Conservation (phyloP, 2,888 invertebrate genomes). For the Diarsia brunnea region DNA sequence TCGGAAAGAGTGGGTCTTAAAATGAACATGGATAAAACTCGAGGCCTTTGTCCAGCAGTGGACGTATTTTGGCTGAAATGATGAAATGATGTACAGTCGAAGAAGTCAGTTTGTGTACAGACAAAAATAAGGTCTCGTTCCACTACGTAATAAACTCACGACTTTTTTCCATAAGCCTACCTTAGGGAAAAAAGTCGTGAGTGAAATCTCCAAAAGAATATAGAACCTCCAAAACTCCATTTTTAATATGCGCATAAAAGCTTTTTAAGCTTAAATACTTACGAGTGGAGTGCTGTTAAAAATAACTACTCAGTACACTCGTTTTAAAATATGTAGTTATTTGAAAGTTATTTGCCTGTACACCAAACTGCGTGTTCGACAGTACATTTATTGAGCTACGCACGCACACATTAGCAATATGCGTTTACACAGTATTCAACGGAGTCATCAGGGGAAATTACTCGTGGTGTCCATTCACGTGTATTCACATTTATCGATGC, state of each 20-base stretch:
- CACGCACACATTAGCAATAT: constrained; percentile 3
- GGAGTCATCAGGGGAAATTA: constrained; percentile 9
- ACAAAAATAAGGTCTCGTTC: too few species aligned
- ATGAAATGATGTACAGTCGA: background rate
- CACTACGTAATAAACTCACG: background rate
- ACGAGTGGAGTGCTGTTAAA: background rate
- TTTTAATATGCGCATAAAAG: background rate
- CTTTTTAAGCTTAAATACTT: background rate
- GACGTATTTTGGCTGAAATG: too few species aligned
- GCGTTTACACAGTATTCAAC: constrained; percentile 4
- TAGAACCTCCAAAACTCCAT: background rate
- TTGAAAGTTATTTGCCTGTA: background rate
- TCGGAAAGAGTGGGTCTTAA: too few species aligned
- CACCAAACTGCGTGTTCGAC: background rate
- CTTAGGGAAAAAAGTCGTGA: too few species aligned
- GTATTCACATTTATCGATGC: constrained; percentile 34
- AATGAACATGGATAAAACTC: too few species aligned
- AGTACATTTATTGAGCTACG: background rate
- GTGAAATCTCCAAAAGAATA: too few species aligned
- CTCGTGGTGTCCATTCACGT: constrained; percentile 15
- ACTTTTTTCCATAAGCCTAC: background rate
- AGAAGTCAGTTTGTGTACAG: background rate
- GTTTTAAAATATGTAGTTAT: background rate
- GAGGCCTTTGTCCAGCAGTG: too few species aligned
- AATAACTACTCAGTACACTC: background rate